Conservation (phyloP, 2,888 invertebrate species). For the Nomada hirtipes region DNA sequence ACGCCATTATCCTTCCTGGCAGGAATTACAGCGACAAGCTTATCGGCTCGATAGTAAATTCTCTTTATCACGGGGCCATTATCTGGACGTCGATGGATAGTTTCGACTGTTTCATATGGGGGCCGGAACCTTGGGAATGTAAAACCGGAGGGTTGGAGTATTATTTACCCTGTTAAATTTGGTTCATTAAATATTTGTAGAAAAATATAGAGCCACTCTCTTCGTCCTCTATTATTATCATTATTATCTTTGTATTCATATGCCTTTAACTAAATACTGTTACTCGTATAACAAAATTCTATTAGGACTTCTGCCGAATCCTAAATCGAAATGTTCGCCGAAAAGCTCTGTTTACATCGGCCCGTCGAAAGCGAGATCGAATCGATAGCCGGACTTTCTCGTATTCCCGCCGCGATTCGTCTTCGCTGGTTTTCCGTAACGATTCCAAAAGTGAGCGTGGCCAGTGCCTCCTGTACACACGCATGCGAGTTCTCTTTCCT, state of each 20-base stretch:
- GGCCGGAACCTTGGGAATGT: background rate
- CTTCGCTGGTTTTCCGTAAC: slow-evolving; percentile 30
- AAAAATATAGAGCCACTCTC: background rate
- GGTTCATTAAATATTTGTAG: too few relatives aligned
- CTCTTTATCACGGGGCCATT: slow-evolving; percentile 55
- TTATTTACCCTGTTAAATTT: background rate
- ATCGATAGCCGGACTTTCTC: slow-evolving; percentile 33
- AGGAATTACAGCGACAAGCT: slow-evolving; percentile 56
- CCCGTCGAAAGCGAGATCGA: slow-evolving; percentile 17
- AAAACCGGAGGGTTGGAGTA: background rate
- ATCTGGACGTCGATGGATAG: slow-evolving; percentile 55
- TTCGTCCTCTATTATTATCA: too few relatives aligned
- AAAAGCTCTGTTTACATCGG: background rate
- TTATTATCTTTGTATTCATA: too few relatives aligned
- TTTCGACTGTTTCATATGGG: slow-evolving; percentile 17
- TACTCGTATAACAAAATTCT: background rate
- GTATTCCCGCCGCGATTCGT: slow-evolving; percentile 30
- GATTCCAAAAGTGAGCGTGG: slow-evolving; percentile 5
- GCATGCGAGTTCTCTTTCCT: slow-evolving; percentile 35
- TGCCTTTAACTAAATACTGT: background rate
- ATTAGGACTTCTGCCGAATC: background rate
- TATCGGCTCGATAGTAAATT: slow-evolving; percentile 60
- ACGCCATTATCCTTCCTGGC: slow-evolving; percentile 53
- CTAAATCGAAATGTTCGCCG: background rate
- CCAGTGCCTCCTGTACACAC: background rate